Base-by-base conservation (phyloP, 2,888 invertebrate species). In the Eueremaeus valkanovi region DNA sequence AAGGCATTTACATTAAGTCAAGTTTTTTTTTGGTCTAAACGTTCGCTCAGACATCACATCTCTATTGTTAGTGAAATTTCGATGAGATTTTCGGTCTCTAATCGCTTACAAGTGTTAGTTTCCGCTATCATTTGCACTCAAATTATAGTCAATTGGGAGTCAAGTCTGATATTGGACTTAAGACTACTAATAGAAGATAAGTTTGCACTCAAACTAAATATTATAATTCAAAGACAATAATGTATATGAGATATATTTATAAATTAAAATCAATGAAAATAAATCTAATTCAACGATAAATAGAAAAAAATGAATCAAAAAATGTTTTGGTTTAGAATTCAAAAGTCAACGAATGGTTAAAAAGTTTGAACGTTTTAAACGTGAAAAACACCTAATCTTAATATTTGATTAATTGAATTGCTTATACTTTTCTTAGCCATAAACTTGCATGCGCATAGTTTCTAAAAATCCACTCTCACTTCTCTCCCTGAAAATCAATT, bases 31-130 rank as follows among this genome's bases (percentile, higher is more conserved):
- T n/a, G n/a, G n/a, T n/a, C n/a, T n/a, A n/a, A n/a, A n/a, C 55
- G 18, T 55, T 55, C 55, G 9, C 55, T 21, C 21, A 55, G 3
- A 24, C 9, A 24, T 55, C 27, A 27, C 13, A 55, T 55, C 6
- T 18, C 55, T 5, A 21, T 55, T 55, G 55, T 55, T 55, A 55
- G 18, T 55, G 55, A 55, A 55, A 55, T 55, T 55, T 55, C 18
- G n/a, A n/a, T n/a, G n/a, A n/a, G n/a, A n/a, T n/a, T 55, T 55
- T 55, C 55, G 55, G 55, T 21, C 55, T 18, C 55, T 55, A 55
- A 55, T 55, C 55, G 21, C 55, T 55, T 3, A 55, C 55, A 21
- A 55, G 55, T 55, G 55, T 55, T 55, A 55, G 9, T n/a, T 55
- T 55, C 55, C 55, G 55, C 13, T 3, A 21, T 18, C 8, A 8